Evolutionary conservation across 2,113 vertebrate species (phyloP).

Genomic region (Notechis scutatus): DNA sequence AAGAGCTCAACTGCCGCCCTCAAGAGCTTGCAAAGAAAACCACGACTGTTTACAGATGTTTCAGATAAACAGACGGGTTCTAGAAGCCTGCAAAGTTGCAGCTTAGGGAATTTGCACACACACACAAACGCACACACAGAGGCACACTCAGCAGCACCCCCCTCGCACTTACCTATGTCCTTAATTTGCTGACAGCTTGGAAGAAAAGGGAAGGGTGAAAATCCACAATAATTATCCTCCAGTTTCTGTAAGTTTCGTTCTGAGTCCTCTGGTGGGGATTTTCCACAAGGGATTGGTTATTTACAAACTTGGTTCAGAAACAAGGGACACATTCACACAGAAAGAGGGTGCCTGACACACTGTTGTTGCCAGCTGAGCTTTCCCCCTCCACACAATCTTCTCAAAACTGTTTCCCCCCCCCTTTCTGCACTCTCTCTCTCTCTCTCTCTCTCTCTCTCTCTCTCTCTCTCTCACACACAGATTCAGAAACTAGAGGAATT

Average conservation of each 20-base stretch:
- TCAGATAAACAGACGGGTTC: neutral
- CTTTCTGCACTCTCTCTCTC: neutral
- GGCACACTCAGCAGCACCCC: neutral
- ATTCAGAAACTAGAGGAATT: neutral
- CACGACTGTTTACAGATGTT: neutral
- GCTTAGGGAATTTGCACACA: neutral
- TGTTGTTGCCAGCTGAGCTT: neutral
- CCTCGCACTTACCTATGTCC: neutral
- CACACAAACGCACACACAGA: neutral
- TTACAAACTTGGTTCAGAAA: neutral
- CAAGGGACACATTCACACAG: neutral
- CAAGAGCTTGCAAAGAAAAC: neutral
- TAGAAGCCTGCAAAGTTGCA: neutral
- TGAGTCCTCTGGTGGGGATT: neutral
- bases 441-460: neutral
- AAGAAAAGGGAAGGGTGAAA: neutral
- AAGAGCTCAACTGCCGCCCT: neutral
- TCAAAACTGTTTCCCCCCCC: neutral
- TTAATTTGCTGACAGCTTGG: neutral
- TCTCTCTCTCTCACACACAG: neutral
- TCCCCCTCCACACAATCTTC: neutral
- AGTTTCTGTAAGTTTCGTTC: neutral
- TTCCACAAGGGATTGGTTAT: neutral
- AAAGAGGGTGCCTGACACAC: neutral
- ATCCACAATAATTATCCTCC: neutral